A percentile compares a stretch with the other conserved stretches of the same genome.
Conservation (phyloP, 2,888 invertebrate genomes). For the Arenicola marina region DNA sequence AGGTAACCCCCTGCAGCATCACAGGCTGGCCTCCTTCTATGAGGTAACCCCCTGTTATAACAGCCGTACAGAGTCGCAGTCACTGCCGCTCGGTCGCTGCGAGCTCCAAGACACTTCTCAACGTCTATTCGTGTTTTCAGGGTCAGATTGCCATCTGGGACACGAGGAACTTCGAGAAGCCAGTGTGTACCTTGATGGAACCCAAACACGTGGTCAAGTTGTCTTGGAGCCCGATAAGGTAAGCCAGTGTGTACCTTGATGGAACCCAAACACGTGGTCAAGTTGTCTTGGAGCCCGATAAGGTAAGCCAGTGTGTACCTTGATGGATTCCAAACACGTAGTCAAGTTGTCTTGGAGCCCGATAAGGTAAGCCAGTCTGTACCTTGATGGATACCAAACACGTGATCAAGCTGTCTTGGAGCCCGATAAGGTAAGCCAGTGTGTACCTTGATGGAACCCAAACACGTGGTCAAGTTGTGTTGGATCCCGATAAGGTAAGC, state of each 20-base stretch:
- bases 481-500: too few relatives aligned
- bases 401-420: background rate
- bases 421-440: too few relatives aligned
- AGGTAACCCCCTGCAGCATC: too few relatives aligned
- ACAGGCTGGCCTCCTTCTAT: too few relatives aligned
- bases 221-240: conserved; percentile 88
- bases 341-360: conserved; percentile 86
- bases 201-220: conserved; percentile 74
- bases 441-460: too few relatives aligned
- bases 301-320: conserved; percentile 66
- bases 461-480: too few relatives aligned
- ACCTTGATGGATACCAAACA: background rate
- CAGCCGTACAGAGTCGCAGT: too few relatives aligned
- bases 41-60: too few relatives aligned
- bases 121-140: too few relatives aligned
- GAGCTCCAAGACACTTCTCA: too few relatives aligned
- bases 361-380: conserved; percentile 69
- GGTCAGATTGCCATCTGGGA: conserved; percentile 87
- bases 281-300: conserved; percentile 88
- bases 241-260: conserved; percentile 65
- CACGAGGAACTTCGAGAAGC: conserved; percentile 81
- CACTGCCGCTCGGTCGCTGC: too few relatives aligned
- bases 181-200: conserved; percentile 67
- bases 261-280: conserved; percentile 70
- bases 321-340: conserved; percentile 71